A percentile compares a stretch with the other conserved stretches of the same genome.
phyloP scores from a whole-genome alignment of 2,888 invertebrate genomes.

The Melanophora roralis region DNA sequence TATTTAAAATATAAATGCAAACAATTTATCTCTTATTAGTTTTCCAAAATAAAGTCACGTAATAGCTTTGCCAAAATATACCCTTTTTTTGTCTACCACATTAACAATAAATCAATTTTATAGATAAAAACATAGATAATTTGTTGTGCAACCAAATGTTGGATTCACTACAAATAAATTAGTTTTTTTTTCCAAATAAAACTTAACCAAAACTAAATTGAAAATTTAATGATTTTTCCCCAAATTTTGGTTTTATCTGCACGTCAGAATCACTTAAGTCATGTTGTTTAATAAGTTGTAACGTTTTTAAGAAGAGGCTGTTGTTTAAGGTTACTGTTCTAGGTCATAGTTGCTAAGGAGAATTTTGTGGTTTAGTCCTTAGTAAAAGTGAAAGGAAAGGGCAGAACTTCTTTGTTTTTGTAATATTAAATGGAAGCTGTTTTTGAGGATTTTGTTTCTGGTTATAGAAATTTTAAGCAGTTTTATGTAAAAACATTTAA shows the following conservation, averaged over 20 bases:
- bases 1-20: no score
- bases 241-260: not conserved
- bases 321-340: not conserved
- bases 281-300: not conserved
- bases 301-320: not conserved
- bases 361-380: not conserved
- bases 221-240: constrained; percentile 1
- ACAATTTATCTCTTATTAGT: no score
- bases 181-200: not conserved
- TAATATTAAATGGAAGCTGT: not conserved
- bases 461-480: not conserved
- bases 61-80: not conserved
- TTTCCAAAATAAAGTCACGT: not conserved
- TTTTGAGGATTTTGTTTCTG: not conserved
- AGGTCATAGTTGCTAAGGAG: not conserved
- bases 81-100: not conserved
- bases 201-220: not conserved
- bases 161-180: not conserved
- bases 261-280: not conserved
- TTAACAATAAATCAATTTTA: not conserved
- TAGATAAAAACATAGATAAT: constrained; percentile 1
- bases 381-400: not conserved
- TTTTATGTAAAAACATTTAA: not conserved
- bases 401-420: not conserved
- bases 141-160: not conserved